These are phyloP conservation scores for Plotosus lineatus DNA, from an alignment of 2,113 vertebrate genomes.

Conservation along the genomic window DNA sequence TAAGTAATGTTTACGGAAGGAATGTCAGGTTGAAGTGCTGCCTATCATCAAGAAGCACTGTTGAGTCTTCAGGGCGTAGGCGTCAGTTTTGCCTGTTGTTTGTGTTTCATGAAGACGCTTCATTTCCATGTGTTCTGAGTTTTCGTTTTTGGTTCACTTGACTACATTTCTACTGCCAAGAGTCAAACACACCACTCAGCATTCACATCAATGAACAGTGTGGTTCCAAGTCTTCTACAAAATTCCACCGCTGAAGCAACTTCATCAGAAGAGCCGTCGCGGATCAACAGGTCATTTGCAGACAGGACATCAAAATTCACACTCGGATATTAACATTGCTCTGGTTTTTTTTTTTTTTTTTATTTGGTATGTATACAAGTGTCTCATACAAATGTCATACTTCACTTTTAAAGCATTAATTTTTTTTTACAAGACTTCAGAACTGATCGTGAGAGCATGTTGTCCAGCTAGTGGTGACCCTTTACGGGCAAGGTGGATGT, in stretches of 20 bases:
- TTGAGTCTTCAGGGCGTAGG: not conserved
- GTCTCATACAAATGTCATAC: not conserved
- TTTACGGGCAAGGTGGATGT: too few species aligned
- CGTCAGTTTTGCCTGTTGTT: not conserved
- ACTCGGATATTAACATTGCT: not conserved
- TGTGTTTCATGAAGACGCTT: not conserved
- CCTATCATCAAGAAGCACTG: not conserved
- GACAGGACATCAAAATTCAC: not conserved
- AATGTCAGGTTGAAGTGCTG: not conserved
- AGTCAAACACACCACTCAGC: not conserved
- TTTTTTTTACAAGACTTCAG: not conserved
- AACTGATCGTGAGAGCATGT: not conserved
- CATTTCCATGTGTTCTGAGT: not conserved
- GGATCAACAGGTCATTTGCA: not conserved
- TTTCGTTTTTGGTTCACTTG: not conserved
- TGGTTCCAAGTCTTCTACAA: not conserved
- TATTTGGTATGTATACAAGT: not conserved
- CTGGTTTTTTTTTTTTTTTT: not conserved
- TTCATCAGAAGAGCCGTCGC: not conserved
- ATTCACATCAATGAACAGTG: not conserved
- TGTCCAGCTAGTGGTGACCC: too few species aligned
- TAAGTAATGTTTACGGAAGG: not conserved
- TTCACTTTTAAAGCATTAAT: not conserved
- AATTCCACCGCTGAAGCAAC: not conserved
- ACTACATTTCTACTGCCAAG: not conserved